Conservation (phyloP, 2,888 invertebrate genomes). For the Willowsia nigromaculata region DNA sequence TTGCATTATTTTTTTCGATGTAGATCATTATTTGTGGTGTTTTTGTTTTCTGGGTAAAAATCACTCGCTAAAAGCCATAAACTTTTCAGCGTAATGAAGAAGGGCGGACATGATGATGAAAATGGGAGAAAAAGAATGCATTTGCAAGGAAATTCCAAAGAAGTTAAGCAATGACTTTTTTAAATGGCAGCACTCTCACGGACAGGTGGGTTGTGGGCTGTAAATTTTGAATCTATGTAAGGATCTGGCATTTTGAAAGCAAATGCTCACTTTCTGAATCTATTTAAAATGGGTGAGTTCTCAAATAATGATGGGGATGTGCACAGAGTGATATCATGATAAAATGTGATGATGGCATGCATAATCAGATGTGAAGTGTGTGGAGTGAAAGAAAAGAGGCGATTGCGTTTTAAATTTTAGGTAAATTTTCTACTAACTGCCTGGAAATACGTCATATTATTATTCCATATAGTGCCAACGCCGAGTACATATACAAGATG, state of each 20-base stretch:
- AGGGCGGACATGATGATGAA: conserved; percentile 49
- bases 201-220: background rate
- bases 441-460: background rate
- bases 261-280: conserved; percentile 2
- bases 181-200: background rate
- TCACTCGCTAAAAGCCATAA: conserved; percentile 46
- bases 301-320: background rate
- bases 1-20: background rate
- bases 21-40: conserved; percentile 16
- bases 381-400: background rate
- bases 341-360: conserved; percentile 14
- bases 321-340: background rate
- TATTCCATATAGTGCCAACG: background rate
- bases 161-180: background rate
- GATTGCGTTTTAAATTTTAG: background rate
- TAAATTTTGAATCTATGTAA: background rate
- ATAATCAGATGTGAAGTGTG: conserved; percentile 44
- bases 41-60: background rate
- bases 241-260: background rate
- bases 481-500: background rate
- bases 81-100: conserved; percentile 44
- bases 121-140: background rate
- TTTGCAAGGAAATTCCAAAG: conserved; percentile 50
- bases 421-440: background rate
- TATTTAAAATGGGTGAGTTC: conserved; percentile 8